Evolutionary conservation across 2,797 vertebrate species (phyloP).

Genomic region (Artibeus jamaicensis): DNA sequence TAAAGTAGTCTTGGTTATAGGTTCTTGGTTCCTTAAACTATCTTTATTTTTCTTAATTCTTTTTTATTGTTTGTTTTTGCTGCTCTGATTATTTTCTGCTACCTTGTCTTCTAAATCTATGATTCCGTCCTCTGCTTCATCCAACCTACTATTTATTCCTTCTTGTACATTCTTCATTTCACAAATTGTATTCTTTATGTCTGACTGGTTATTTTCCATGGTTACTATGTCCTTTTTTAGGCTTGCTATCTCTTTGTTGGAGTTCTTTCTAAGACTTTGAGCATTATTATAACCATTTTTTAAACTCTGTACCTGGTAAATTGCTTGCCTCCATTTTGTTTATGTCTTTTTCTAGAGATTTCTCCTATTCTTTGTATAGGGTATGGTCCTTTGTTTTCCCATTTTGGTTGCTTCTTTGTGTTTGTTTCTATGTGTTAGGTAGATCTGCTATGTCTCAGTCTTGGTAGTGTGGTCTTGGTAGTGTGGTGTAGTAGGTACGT

Average conservation of each 20-base stretch:
- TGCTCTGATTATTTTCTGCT: background rate
- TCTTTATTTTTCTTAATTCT: background rate
- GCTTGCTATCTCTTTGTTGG: too few relatives aligned
- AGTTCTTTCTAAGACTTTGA: too few relatives aligned
- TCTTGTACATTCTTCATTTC: background rate
- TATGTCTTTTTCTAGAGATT: background rate
- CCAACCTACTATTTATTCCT: background rate
- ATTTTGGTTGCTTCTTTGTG: background rate
- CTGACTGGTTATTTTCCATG: too few relatives aligned
- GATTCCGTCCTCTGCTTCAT: background rate
- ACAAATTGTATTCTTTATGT: background rate
- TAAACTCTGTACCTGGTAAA: too few relatives aligned
- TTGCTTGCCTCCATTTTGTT: too few relatives aligned
- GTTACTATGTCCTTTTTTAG: too few relatives aligned
- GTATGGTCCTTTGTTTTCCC: background rate
- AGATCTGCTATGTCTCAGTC: too few relatives aligned
- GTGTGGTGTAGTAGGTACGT: too few relatives aligned
- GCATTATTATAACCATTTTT: too few relatives aligned
- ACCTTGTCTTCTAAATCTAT: background rate
- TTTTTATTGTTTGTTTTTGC: background rate
- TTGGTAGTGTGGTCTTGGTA: too few relatives aligned
- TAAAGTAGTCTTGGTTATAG: too few relatives aligned
- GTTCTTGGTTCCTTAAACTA: background rate
- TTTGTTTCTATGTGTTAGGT: too few relatives aligned
- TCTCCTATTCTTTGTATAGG: background rate